These are phyloP conservation scores for Anodontia alba DNA, from an alignment of 2,888 invertebrate species.

Conservation along the genomic window DNA sequence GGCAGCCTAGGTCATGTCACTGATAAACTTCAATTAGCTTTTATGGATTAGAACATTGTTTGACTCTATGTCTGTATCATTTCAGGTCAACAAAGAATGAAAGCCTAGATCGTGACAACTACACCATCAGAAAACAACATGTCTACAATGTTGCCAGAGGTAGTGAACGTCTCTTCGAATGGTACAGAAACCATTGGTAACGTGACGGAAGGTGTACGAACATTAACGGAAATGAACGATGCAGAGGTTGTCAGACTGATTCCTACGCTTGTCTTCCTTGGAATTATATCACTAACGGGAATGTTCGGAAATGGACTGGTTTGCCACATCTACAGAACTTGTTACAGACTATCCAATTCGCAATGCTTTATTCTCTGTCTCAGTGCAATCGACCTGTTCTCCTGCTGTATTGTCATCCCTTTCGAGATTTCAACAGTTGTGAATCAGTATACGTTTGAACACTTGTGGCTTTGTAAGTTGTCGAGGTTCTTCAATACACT, in stretches of 20 bases:
- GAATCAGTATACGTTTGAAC: constrained; percentile 59
- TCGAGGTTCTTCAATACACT: constrained; percentile 59
- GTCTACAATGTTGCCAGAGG: no score
- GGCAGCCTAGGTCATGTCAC: no score
- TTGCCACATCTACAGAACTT: constrained; percentile 58
- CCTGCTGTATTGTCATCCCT: constrained; percentile 62
- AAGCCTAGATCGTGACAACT: no score
- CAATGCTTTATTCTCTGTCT: constrained; percentile 62
- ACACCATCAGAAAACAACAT: no score
- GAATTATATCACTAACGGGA: constrained; percentile 49
- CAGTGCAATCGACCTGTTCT: constrained; percentile 60
- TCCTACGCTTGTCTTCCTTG: constrained; percentile 58
- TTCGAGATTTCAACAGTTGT: constrained; percentile 57
- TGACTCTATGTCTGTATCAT: no score
- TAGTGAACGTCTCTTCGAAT: no score
- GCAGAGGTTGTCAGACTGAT: constrained; percentile 56
- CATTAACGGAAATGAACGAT: constrained; percentile 43
- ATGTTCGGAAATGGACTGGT: constrained; percentile 63
- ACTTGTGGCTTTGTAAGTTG: constrained; percentile 55
- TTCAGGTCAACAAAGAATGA: no score
- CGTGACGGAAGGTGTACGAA: background rate
- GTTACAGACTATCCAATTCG: constrained; percentile 61
- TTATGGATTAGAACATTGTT: no score
- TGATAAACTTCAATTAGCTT: no score
- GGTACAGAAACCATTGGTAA: background rate